These are phyloP conservation scores for Polymixis flavicincta DNA, from an alignment of 2,888 invertebrate genomes.

Conservation along the genomic window DNA sequence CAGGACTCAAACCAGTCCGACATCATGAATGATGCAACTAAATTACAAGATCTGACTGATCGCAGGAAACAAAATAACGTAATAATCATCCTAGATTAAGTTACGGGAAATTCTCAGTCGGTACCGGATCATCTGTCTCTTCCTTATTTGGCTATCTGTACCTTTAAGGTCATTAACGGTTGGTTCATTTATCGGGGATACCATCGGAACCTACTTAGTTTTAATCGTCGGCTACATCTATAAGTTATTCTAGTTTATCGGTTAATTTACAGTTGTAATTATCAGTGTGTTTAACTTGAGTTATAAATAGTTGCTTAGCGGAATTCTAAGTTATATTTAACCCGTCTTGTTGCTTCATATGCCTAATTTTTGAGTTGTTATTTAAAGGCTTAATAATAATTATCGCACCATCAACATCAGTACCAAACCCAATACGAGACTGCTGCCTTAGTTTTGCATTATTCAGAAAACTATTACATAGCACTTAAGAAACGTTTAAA, in stretches of 20 bases:
- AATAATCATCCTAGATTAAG: constrained; percentile 55
- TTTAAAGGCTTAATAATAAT: not conserved
- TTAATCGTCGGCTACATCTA: constrained; percentile 48
- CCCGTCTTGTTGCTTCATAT: not conserved
- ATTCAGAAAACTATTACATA: not conserved
- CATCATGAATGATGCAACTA: constrained; percentile 10
- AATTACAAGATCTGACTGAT: constrained; percentile 23
- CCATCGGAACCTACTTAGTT: constrained; percentile 49
- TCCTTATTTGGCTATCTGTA: constrained; percentile 63
- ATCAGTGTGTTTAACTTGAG: constrained; percentile 10
- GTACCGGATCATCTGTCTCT: constrained; percentile 64
- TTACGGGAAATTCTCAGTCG: constrained; percentile 63
- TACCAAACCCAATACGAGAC: not conserved
- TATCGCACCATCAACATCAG: not conserved
- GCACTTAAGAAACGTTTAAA: constrained; percentile 19
- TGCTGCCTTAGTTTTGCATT: not conserved
- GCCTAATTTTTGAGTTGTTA: fast-evolving
- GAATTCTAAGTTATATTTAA: not conserved
- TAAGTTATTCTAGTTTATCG: constrained; percentile 46
- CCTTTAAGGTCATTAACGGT: constrained; percentile 65
- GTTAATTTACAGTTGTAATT: constrained; percentile 38
- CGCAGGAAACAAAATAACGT: constrained; percentile 43
- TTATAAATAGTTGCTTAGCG: constrained; percentile 5
- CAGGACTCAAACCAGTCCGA: not conserved
- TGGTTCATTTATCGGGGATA: constrained; percentile 51